phyloP scores from a whole-genome alignment of 2,113 vertebrate species.

The Romanogobio albipinnatus region DNA sequence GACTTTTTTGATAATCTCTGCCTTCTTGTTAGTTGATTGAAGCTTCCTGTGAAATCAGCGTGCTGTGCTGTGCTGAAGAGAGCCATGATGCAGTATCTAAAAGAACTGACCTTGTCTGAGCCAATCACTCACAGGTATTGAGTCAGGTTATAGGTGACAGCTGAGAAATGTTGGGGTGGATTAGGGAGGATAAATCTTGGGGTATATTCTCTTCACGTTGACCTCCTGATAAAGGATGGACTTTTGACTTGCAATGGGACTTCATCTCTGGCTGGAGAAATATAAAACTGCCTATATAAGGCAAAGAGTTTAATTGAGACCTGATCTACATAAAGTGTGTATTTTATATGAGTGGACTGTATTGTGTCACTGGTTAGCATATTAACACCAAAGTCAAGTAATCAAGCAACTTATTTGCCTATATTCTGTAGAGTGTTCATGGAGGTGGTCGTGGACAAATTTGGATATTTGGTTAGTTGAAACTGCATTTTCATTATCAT shows the following conservation, averaged over 20 bases:
- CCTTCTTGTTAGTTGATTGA: slow-evolving; percentile 52
- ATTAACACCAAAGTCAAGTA: not conserved
- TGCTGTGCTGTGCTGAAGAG: slow-evolving; percentile 54
- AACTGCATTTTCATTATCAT: no score
- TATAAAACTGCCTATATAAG: not conserved
- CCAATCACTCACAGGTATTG: slow-evolving; percentile 77
- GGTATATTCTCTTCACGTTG: slow-evolving; percentile 75
- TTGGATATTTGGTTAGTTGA: no score
- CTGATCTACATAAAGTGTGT: not conserved
- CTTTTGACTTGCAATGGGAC: slow-evolving; percentile 57
- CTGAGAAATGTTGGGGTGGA: slow-evolving; percentile 71
- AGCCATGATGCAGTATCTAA: slow-evolving; percentile 67
- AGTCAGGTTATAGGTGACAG: slow-evolving; percentile 71
- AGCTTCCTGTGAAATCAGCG: slow-evolving; percentile 36
- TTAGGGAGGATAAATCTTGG: slow-evolving; percentile 72
- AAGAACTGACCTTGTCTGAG: slow-evolving; percentile 72
- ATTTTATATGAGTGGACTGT: not conserved
- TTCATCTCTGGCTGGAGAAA: slow-evolving; percentile 15
- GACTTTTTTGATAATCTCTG: slow-evolving; percentile 47
- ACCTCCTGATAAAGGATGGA: slow-evolving; percentile 70
- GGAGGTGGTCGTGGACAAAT: no score
- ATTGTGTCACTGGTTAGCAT: not conserved
- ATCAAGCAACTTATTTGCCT: not conserved
- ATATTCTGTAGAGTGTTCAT: not conserved
- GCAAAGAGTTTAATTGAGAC: not conserved